Percentiles rank a stretch among this genome's conserved stretches.
These are phyloP conservation scores for Porites australiensis DNA, from an alignment of 64 coral and sea anemone genomes.

Conservation along the genomic window DNA sequence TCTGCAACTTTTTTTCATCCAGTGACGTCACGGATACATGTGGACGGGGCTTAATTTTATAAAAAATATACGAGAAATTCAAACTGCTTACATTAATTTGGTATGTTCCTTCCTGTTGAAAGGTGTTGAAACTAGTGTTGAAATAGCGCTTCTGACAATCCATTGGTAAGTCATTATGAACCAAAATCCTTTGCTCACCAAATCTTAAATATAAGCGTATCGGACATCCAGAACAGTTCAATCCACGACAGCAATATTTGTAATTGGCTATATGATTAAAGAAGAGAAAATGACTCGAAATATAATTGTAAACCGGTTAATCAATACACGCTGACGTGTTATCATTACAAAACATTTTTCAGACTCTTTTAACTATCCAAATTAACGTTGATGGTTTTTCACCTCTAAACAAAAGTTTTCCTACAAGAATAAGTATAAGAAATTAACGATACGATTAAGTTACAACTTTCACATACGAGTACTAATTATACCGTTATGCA, in stretches of 20 bases:
- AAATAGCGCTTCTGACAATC: slow-evolving; percentile 39
- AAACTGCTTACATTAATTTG: slow-evolving; percentile 26
- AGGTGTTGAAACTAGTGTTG: neutral
- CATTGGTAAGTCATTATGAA: slow-evolving; percentile 17
- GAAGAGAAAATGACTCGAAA: neutral
- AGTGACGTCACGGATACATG: too few relatives aligned
- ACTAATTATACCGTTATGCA: neutral
- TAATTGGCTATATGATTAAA: slow-evolving; percentile 19
- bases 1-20: too few relatives aligned
- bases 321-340: too few relatives aligned
- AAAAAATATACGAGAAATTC: neutral
- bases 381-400: too few relatives aligned
- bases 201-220: neutral
- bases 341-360: too few relatives aligned
- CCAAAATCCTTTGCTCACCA: neutral
- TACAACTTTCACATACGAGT: too few relatives aligned
- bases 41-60: too few relatives aligned
- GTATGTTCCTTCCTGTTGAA: slow-evolving; percentile 40
- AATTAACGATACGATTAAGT: too few relatives aligned
- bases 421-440: too few relatives aligned
- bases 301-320: too few relatives aligned
- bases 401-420: too few relatives aligned
- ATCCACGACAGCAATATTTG: slow-evolving; percentile 68
- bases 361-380: too few relatives aligned
- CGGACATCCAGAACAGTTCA: slow-evolving; percentile 35